Evolutionary conservation across 1,140 invertebrate genomes (phyloP).

Genomic region (Pachypeltis micranthus): DNA sequence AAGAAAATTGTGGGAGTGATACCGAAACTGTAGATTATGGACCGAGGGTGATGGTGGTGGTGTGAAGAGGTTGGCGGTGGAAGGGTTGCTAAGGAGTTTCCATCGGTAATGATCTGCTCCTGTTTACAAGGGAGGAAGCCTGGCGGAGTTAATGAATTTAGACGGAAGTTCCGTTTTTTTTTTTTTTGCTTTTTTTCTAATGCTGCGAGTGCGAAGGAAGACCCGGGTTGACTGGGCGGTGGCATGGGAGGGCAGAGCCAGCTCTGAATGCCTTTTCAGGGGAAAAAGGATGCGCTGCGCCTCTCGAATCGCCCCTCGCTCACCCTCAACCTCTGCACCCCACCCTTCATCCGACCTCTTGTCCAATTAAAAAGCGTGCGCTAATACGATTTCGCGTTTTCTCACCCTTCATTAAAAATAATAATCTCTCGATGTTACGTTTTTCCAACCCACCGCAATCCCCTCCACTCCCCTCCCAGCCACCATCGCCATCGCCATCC

Average conservation of each 20-base stretch:
- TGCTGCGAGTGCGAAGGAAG: not conserved
- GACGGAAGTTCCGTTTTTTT: slow-evolving; percentile 4
- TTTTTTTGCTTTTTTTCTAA: too few species aligned
- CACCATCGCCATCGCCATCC: too few species aligned
- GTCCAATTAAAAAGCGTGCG: slow-evolving; percentile 11
- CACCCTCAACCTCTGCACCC: too few species aligned
- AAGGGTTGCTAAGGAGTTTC: not conserved
- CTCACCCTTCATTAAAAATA: slow-evolving; percentile 13
- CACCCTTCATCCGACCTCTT: not conserved
- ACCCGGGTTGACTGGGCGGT: not conserved
- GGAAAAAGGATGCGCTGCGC: not conserved
- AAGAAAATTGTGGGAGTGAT: too few species aligned
- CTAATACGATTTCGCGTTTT: slow-evolving; percentile 12
- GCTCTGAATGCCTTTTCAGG: slow-evolving; percentile 6
- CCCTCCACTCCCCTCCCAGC: not conserved
- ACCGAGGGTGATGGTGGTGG: too few species aligned
- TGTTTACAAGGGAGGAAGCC: not conserved
- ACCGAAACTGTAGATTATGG: too few species aligned
- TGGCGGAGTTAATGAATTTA: slow-evolving; percentile 11
- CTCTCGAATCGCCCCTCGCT: not conserved
- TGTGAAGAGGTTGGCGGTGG: too few species aligned
- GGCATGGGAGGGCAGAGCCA: not conserved
- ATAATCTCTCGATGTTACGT: slow-evolving; percentile 11
- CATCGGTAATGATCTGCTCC: slow-evolving; percentile 2
- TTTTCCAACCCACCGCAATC: not conserved